Evolutionary conservation across 2,797 vertebrate genomes (phyloP), one percentile per base, ranked within the genome.

Genomic region (Ambastaia sidthimunki): DNA sequence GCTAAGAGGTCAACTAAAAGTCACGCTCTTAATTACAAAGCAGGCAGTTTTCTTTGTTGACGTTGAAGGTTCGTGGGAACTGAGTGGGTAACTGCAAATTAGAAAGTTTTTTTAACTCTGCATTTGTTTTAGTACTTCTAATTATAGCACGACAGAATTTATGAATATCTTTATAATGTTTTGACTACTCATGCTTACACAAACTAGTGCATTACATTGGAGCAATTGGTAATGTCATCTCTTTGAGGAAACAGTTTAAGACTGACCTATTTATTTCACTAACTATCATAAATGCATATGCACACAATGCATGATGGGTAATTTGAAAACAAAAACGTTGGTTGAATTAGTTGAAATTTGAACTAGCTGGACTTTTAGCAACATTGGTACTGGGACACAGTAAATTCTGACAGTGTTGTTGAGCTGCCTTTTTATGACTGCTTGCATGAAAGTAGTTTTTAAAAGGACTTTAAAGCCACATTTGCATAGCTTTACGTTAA

Each of bases 1-100:
- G 31, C 31, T 54, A 31, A 21, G 66, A 75, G 62, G 74, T 75
- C 60, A 75, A 37, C 28, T 66, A 48, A 75, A 75, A 66, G 73
- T 75, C 62, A 75, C 21, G 37, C 28, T 54, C 54, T 66, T 31
- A 37, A 3, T 34, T 9, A n/a, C 19, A 50, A 34, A 52, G 28
- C 60, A 65, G 13, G 16, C 11, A 34, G 12, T 31, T 65, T 34
- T 37, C n/a, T 65, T 18, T 74, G 59, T 74, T 74, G 18, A 50
- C 9, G 12, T 47, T 19, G 18, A 63, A 74, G 23, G n/a, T 16
- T 48, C 48, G 41, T 62, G 57, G 60, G 37, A 73, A 15, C 16
- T 0, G 15, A 62, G 7, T 25, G 9, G 10, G 16, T 48, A 60
- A 28, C 19, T 25, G 44, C 37, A 73, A 37, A 15, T 37, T 62